These are phyloP conservation scores for Trinectes maculatus DNA, from an alignment of 2,113 vertebrate genomes.

Conservation along the genomic window DNA sequence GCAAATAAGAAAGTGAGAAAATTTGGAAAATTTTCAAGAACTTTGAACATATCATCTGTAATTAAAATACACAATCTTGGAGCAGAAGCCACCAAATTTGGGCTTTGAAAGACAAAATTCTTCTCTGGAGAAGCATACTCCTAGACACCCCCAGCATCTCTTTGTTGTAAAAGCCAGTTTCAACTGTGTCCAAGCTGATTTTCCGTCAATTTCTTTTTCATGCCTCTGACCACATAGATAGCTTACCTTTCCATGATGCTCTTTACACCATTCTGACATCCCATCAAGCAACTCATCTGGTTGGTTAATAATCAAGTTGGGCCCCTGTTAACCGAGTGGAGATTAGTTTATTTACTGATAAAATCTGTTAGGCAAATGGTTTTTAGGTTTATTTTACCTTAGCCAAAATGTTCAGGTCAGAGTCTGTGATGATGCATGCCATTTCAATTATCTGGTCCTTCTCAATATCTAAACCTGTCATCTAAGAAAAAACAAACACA, in stretches of 20 bases:
- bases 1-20: too few species aligned
- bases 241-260: conserved; percentile 94
- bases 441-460: conserved; percentile 97
- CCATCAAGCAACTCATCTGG: conserved; percentile 89
- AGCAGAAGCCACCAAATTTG: too few species aligned
- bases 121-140: too few species aligned
- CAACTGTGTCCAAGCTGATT: too few species aligned
- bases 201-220: background rate
- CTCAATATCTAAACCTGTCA: conserved; percentile 95
- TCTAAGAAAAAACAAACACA: conserved; percentile 75
- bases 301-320: conserved; percentile 95
- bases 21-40: too few species aligned
- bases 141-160: too few species aligned
- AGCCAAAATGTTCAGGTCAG: conserved; percentile 89
- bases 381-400: conserved; percentile 80
- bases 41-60: too few species aligned
- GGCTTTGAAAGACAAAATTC: too few species aligned
- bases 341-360: background rate
- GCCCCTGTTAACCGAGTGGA: conserved; percentile 83
- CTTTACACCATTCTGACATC: conserved; percentile 98
- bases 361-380: background rate
- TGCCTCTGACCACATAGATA: conserved; percentile 20
- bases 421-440: conserved; percentile 96
- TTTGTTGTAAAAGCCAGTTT: too few species aligned
- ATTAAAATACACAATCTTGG: too few species aligned